These are phyloP conservation scores for Pterocles burchelli DNA, from an alignment of 2,113 vertebrate species.

Conservation along the genomic window DNA sequence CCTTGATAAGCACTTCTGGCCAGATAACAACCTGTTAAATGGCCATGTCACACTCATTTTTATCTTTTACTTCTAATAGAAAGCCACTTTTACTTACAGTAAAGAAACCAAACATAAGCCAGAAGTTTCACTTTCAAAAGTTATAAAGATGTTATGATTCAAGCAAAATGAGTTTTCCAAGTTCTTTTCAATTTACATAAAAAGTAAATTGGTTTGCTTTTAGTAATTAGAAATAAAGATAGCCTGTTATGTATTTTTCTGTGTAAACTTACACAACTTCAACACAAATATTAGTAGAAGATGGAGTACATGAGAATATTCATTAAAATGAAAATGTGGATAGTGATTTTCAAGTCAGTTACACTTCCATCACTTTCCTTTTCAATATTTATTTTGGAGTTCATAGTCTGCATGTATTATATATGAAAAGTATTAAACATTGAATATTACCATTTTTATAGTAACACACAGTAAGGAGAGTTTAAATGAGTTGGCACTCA, in stretches of 20 bases:
- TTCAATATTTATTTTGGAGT: not conserved
- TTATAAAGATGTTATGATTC: not conserved
- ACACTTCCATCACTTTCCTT: not conserved
- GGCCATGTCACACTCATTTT: not conserved
- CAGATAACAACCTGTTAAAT: conserved; percentile 38
- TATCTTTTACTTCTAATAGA: not conserved
- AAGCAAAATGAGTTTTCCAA: too few species aligned
- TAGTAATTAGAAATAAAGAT: not conserved
- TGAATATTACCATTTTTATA: not conserved
- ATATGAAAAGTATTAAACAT: not conserved
- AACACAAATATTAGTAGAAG: not conserved
- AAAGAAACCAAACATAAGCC: not conserved
- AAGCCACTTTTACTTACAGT: conserved; percentile 1
- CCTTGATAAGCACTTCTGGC: conserved; percentile 33
- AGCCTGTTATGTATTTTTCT: not conserved
- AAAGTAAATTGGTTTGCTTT: not conserved
- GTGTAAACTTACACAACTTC: not conserved
- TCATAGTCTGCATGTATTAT: not conserved
- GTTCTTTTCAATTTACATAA: too few species aligned
- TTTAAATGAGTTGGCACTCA: not conserved
- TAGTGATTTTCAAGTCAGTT: not conserved
- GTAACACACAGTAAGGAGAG: not conserved
- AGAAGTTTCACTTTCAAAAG: not conserved
- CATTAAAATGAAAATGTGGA: not conserved
- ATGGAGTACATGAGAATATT: not conserved